Evolutionary conservation across 1,140 invertebrate species (phyloP), one percentile per base, ranked within the genome.

Genomic region (Drosophila seguyi): DNA sequence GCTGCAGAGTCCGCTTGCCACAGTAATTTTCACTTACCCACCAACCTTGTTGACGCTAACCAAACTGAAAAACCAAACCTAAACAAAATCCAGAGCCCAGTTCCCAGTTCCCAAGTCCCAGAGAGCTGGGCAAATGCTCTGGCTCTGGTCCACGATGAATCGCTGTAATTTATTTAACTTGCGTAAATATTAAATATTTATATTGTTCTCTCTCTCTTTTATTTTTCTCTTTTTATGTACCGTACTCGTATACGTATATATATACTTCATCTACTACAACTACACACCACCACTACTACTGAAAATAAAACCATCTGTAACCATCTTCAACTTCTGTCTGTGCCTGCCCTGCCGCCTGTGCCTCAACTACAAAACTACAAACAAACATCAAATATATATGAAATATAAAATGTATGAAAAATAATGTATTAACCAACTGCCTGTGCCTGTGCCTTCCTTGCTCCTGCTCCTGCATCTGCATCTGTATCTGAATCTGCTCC

Each of bases 161-260:
- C 75, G 52, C 67, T 81, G 81, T 90, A 90, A 88, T 81, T 88
- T 85, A 88, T 84, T 90, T 90, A 84, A 85, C 81, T 71, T 88
- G 85, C 85, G 85, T 88, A 90, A 88, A 90, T 75, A 88, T 85
- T 79, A 81, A 90, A 88, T 90, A 88, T 90, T 88, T 90, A 88
- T 88, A 88, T 88, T 88, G 85, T 88, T 88, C 85, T 88, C 85
- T 90, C 62, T 85, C 84, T 88, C 85, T 88, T 84, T 80, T 90
- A 88, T 88, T 88, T 86, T 88, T 88, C 85, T 88, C 85, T 90
- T 88, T 88, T 90, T 88, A 88, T 88, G 85, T 88, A 88, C 84
- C 84, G 84, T 82, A 80, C 73, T 79, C 84, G 83, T 88, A 86
- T 75, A 52, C 73, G 62, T 76, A 69, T 75, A 75, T 75, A 71